phyloP scores from a whole-genome alignment of 2,888 invertebrate genomes.

The Ophion ventricosus region DNA sequence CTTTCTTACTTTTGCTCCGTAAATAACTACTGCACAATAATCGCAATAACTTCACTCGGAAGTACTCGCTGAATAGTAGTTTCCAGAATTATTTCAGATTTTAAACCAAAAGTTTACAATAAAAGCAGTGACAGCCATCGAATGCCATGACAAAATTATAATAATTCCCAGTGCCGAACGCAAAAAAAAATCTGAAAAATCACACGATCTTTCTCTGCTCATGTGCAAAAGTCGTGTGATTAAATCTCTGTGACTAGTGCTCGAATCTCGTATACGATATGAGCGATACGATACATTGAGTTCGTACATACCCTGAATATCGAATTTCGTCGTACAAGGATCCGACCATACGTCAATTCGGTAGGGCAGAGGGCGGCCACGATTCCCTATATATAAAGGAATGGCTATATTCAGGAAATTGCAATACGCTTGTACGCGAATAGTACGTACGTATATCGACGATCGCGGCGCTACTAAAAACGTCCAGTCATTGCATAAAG shows the following conservation, averaged over 20 bases:
- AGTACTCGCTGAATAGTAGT: no score
- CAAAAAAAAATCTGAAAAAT: no score
- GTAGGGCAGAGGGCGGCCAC: slow-evolving; percentile 15
- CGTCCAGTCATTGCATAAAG: slow-evolving; percentile 43
- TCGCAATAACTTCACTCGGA: no score
- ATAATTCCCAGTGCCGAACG: no score
- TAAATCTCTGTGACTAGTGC: slow-evolving; percentile 36
- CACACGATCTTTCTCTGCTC: no score
- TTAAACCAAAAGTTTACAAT: no score
- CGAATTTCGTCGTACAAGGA: slow-evolving; percentile 53
- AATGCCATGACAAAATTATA: no score
- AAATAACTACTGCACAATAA: no score
- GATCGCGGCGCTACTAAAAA: slow-evolving; percentile 54
- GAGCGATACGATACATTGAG: slow-evolving; percentile 32
- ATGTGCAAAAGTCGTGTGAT: slow-evolving; percentile 15
- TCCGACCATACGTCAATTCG: slow-evolving; percentile 42
- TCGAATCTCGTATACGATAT: not conserved
- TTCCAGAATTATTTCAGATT: no score
- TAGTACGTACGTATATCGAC: slow-evolving; percentile 32
- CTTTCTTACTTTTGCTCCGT: no score
- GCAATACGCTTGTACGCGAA: not conserved
- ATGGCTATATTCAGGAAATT: slow-evolving; percentile 18
- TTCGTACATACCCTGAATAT: slow-evolving; percentile 43
- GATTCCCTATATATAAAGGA: slow-evolving; percentile 14
- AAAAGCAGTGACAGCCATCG: no score